phyloP scores from a whole-genome alignment of 2,888 invertebrate species.

The Pimpla rufipes region DNA sequence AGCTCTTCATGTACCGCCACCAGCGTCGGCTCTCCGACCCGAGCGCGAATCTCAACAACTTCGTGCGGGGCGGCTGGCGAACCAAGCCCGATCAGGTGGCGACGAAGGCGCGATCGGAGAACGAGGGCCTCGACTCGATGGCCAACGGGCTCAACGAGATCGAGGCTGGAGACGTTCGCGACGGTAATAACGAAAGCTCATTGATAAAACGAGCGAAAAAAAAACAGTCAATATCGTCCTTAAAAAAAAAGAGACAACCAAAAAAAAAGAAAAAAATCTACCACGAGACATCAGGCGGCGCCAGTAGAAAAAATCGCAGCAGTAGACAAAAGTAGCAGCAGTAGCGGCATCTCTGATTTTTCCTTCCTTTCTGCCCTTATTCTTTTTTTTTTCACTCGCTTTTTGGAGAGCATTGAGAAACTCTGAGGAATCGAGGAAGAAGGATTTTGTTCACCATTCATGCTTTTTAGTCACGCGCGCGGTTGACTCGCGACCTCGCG shows the following conservation, averaged over 20 bases:
- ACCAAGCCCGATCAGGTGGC: conserved; percentile 87
- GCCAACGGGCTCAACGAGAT: conserved; percentile 95
- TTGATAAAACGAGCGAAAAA: conserved; percentile 30
- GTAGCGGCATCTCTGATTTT: conserved; percentile 4
- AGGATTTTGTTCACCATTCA: conserved; percentile 36
- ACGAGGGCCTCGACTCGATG: conserved; percentile 95
- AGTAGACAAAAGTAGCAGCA: conserved; percentile 5
- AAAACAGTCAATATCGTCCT: neutral
- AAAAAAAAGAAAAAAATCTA: neutral
- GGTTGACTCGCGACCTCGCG: conserved; percentile 15
- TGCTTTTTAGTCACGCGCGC: conserved; percentile 22
- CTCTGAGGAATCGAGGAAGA: conserved; percentile 50
- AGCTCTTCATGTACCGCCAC: conserved; percentile 93
- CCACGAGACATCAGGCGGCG: neutral
- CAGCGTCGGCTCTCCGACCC: conserved; percentile 96
- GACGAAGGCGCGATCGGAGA: conserved; percentile 94
- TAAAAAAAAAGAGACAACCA: neutral
- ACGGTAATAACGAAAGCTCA: conserved; percentile 89
- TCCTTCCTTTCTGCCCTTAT: too few species aligned
- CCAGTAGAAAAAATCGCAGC: neutral
- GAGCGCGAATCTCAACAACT: conserved; percentile 95
- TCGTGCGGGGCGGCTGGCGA: conserved; percentile 93
- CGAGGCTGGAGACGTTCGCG: conserved; percentile 96
- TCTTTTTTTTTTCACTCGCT: conserved; percentile 8
- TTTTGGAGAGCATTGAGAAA: conserved; percentile 52